Base-by-base conservation (phyloP, 2,797 vertebrate genomes). In the Anas acuta region DNA sequence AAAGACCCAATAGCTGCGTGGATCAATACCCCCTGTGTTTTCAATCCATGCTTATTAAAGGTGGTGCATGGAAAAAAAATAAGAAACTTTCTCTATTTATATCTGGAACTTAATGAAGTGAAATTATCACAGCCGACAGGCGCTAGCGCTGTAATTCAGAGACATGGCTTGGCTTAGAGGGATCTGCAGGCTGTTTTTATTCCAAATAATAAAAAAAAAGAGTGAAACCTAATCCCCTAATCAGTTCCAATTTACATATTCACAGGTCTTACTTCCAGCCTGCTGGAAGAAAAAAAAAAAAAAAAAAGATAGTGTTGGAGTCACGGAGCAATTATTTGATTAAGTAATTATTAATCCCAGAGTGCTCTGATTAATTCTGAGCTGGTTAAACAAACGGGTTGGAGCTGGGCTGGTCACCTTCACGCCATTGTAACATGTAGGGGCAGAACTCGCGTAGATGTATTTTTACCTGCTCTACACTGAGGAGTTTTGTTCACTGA, bases 211-310 rank as follows among this genome's bases (percentile, higher is more conserved):
- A 95, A 94, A 96, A 90, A 92, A 77, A 89, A 96, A 90, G 95
- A 96, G 92, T 96, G 97, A 97, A 98, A 98, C 87, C 92, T 97
- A 97, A 98, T 98, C 97, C 96, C 93, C 97, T 98, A 98, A 98
- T 98, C 98, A 98, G 98, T 98, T 98, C 88, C 98, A 98, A 99
- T 99, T 98, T 98, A 98, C 98, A 99, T 98, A 98, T 98, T 98
- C 98, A 97, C 96, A 83, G 97, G 94, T 95, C 90, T 95, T 94
- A 96, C 97, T 98, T 98, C 97, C 97, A 97, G 93, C 65, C 91
- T 88, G 85, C 49, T 94, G 69, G 66, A 96, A 95, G 90, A 87
- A 97, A 97, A 96, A 96, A 49, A 47, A 87, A 92, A 97, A 97
- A 96, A 97, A 96, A 89, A 89, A 92, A 97, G 97, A 97, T 97